Base-by-base conservation (phyloP, 2,113 vertebrate genomes). In the Emydocephalus ijimae region DNA sequence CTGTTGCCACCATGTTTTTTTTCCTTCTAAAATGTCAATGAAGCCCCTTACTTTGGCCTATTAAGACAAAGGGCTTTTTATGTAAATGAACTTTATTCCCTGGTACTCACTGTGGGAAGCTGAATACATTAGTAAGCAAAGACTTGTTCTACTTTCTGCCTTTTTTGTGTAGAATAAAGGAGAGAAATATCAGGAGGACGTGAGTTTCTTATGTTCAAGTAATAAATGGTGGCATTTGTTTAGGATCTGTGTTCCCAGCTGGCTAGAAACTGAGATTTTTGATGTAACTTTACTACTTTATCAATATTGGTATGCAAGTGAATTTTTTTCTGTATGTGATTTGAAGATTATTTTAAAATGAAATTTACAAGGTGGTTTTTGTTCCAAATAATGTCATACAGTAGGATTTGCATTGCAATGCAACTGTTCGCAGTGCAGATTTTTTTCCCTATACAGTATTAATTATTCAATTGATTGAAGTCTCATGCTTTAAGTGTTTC, bases 41-140 rank as follows among this genome's bases (percentile, higher is more conserved):
- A 97, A 97, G 97, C 95, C 89, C 97, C 96, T 97, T 95, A 96
- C 93, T 97, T 96, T 15, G 87, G 91, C 90, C 94, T 94, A 95
- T 96, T 96, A 93, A 94, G 95, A 98, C 97, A 98, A 98, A 97
- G 96, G 96, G 94, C 97, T 97, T 97, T 97, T 97, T 97, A 98
- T 98, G 94, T 96, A 95, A 97, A 97, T 94, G 97, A 97, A 98
- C 97, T 94, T 95, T 97, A 96, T 97, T 96, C 95, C 93, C 57
- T 85, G 94, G 96, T 94, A 95, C 95, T 95, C 97, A 95, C 96
- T 97, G 96, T 98, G 97, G 97, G 97, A 97, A 97, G 97, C 96
- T 95, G 96, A 97, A 96, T 96, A 93, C 92, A 93, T 96, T 97
- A 92, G 94, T 97, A 97, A 97, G 96, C 96, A 97, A 97, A 97